A percentile compares a stretch with the other conserved stretches of the same genome.
phyloP scores from a whole-genome alignment of 2,113 vertebrate species.

The Glaucidium brasilianum region DNA sequence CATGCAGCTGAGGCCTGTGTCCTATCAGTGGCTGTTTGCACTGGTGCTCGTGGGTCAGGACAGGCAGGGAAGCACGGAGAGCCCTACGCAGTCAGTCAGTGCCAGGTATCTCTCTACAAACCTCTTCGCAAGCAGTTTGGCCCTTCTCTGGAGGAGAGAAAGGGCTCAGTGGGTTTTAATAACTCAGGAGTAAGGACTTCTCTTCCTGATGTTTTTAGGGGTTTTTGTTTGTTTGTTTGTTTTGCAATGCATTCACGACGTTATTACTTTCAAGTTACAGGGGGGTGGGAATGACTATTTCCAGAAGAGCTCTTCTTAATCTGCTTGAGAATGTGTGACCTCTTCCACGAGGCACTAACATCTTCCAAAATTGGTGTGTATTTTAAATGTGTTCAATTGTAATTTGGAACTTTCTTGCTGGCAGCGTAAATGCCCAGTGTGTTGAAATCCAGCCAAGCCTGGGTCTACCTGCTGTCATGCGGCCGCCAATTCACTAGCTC shows the following conservation, averaged over 20 bases:
- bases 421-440: fast-evolving
- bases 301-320: background rate
- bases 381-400: background rate
- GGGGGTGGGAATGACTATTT: background rate
- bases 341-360: background rate
- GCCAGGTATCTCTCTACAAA: background rate
- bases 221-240: background rate
- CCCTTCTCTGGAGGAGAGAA: background rate
- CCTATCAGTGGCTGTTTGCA: background rate
- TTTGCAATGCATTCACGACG: background rate
- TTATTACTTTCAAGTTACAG: fast-evolving
- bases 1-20: background rate
- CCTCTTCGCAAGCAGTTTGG: background rate
- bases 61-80: fast-evolving
- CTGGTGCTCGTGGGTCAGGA: background rate
- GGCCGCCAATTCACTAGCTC: background rate
- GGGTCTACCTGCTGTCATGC: background rate
- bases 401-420: background rate
- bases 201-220: background rate
- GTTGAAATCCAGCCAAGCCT: background rate
- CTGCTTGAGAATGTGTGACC: background rate
- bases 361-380: fast-evolving
- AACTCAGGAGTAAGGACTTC: background rate
- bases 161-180: background rate
- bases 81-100: fast-evolving